Conservation (phyloP, 2,113 vertebrate species). For the Psilopogon haemacephalus region DNA sequence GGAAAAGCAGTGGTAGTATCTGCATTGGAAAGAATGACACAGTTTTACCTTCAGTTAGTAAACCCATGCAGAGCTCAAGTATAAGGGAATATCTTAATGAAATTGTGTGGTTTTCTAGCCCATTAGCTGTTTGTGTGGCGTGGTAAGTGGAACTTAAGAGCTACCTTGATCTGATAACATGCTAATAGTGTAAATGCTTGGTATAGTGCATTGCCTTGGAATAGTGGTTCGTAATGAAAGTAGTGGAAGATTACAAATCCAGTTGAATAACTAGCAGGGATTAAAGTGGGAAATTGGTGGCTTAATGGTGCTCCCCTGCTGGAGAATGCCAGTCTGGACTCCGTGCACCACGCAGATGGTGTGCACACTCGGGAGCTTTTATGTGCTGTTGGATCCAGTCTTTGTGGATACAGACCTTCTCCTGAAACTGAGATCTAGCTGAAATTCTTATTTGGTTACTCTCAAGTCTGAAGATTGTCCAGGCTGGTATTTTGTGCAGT, state of each 20-base stretch:
- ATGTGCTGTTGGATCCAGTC: background rate
- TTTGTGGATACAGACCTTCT: background rate
- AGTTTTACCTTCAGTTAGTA: background rate
- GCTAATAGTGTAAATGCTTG: background rate
- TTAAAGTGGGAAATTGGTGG: background rate
- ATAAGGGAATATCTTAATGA: background rate
- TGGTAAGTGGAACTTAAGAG: background rate
- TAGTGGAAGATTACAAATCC: background rate
- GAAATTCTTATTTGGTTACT: background rate
- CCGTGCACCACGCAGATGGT: background rate
- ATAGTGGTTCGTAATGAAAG: background rate
- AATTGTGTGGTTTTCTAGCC: background rate
- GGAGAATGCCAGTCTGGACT: background rate
- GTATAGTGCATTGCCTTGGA: background rate
- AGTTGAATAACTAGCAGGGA: background rate
- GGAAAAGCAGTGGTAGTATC: background rate
- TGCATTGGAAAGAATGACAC: background rate
- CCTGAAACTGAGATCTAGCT: background rate
- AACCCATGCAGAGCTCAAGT: background rate
- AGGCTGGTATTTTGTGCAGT: background rate
- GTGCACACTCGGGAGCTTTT: background rate
- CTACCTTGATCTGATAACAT: background rate
- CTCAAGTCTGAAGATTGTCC: background rate
- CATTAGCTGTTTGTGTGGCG: background rate
- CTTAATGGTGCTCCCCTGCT: background rate